Percentiles rank a stretch among this genome's conserved stretches.
Conservation (phyloP, 92 coral and sea anemone genomes). For the Epizoanthus fatuus region DNA sequence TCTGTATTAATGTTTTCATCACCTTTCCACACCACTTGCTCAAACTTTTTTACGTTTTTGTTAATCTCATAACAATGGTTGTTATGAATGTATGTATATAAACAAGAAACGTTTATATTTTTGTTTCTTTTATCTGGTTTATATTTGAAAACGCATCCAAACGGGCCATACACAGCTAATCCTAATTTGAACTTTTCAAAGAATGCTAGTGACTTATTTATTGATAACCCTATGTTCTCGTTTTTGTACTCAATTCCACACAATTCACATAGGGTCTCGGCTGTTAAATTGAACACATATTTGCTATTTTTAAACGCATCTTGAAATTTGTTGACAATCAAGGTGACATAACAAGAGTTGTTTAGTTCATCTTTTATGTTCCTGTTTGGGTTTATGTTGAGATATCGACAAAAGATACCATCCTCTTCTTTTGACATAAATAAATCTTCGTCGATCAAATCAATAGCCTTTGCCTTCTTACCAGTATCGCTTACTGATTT, state of each 20-base stretch:
- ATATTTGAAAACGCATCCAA: slow-evolving; percentile 16
- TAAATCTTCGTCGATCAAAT: slow-evolving; percentile 34
- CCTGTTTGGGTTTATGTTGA: slow-evolving; percentile 3
- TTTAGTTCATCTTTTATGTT: not conserved
- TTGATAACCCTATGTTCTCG: slow-evolving; percentile 38
- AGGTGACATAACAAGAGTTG: slow-evolving; percentile 12
- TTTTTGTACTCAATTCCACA: slow-evolving; percentile 45
- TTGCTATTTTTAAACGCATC: not conserved
- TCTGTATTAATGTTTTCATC: slow-evolving; percentile 20
- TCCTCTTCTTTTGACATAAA: slow-evolving; percentile 20
- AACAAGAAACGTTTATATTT: not conserved
- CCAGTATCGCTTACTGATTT: not conserved
- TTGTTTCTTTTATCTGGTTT: slow-evolving; percentile 24
- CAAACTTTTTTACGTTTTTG: slow-evolving; percentile 5
- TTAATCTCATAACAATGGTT: slow-evolving; percentile 24
- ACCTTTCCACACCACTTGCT: not conserved
- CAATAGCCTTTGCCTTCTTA: not conserved
- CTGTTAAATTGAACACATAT: slow-evolving; percentile 20
- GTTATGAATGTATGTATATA: slow-evolving; percentile 5
- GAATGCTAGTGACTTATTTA: slow-evolving; percentile 36
- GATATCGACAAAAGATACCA: slow-evolving; percentile 20
- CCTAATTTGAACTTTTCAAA: slow-evolving; percentile 37
- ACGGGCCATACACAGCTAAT: slow-evolving; percentile 28
- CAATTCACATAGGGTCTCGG: slow-evolving; percentile 18
- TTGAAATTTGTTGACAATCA: not conserved